Evolutionary conservation across 1,140 invertebrate species (phyloP).

Genomic region (Hypsibius dujardini): DNA sequence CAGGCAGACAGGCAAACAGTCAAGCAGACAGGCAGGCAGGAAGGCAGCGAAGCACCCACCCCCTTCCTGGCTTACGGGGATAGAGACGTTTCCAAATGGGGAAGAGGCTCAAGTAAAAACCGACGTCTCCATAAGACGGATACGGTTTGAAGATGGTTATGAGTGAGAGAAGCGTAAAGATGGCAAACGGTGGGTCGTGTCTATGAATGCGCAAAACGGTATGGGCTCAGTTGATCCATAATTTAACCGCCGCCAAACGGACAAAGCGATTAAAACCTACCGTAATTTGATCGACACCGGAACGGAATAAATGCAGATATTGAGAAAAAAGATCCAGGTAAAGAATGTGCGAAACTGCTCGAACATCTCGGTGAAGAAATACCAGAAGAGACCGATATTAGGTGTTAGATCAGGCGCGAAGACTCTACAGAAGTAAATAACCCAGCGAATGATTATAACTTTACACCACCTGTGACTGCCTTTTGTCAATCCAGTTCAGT

Average conservation of each 20-base stretch:
- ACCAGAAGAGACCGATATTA: constrained; percentile 96
- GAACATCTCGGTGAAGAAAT: constrained; percentile 99
- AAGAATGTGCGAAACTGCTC: constrained; percentile 90
- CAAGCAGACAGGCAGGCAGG: no score
- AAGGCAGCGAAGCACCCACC: no score
- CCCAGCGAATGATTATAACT: no score
- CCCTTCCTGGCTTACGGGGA: constrained; percentile 56
- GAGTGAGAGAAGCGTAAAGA: constrained; percentile 61
- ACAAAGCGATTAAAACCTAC: constrained; percentile 26
- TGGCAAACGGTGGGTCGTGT: constrained; percentile 61
- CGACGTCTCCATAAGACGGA: constrained; percentile 81
- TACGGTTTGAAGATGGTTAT: constrained; percentile 89
- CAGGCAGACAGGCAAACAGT: no score
- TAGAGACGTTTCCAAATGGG: constrained; percentile 79
- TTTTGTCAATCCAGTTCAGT: constrained; percentile 23
- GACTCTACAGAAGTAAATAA: constrained; percentile 29
- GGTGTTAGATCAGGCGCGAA: constrained; percentile 78
- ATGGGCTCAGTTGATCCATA: no score
- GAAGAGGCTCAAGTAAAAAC: constrained; percentile 69
- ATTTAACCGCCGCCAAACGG: no score
- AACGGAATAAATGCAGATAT: constrained; percentile 73
- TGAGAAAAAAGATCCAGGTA: constrained; percentile 88
- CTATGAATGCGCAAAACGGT: no score
- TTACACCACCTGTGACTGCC: not conserved
- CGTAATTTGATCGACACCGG: constrained; percentile 67